phyloP scores from a whole-genome alignment of 2,113 vertebrate genomes.

The Phaethornis superciliosus region DNA sequence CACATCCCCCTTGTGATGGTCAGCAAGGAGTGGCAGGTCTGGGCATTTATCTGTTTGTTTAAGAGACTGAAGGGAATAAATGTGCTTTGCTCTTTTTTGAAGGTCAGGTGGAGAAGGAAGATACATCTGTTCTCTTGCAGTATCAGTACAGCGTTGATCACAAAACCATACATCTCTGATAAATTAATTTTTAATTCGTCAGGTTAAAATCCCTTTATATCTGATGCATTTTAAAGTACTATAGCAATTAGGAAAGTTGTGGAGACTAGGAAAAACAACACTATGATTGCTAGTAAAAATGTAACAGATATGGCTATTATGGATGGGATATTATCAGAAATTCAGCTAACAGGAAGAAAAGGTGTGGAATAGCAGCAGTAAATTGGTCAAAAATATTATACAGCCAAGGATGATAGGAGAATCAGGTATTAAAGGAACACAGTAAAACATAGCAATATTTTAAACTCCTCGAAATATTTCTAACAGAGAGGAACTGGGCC shows the following conservation, averaged over 20 bases:
- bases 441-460: not conserved
- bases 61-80: not conserved
- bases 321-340: not conserved
- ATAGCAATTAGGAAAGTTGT: not conserved
- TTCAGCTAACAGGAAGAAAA: not conserved
- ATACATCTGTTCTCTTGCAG: not conserved
- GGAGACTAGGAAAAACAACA: not conserved
- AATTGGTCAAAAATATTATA: not conserved
- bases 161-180: not conserved
- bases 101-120: fast-evolving
- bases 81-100: not conserved
- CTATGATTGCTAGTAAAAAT: not conserved
- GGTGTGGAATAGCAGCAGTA: not conserved
- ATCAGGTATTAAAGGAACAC: not conserved
- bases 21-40: fast-evolving
- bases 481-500: not conserved
- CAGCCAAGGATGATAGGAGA: not conserved
- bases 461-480: not conserved
- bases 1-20: not conserved
- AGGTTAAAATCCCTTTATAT: not conserved
- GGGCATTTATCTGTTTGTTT: not conserved
- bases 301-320: not conserved
- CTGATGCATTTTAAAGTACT: not conserved
- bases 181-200: not conserved
- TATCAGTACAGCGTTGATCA: not conserved